Conservation (phyloP, 2,888 invertebrate genomes). For the Chrysotoxum bicinctum region DNA sequence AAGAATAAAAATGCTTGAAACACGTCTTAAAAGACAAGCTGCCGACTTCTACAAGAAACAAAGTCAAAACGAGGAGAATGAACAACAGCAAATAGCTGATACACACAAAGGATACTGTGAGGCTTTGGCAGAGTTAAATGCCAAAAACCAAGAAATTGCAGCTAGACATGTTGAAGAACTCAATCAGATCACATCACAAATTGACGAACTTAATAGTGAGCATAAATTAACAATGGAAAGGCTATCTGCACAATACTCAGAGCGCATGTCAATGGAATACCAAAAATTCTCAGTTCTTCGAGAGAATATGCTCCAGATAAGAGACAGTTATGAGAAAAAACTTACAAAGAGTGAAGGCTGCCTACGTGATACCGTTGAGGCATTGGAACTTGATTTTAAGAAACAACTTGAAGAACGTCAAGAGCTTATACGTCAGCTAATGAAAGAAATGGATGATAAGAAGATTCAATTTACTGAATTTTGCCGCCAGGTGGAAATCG, state of each 20-base stretch:
- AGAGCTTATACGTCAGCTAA: constrained; percentile 84
- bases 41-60: constrained; percentile 94
- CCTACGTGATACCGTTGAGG: constrained; percentile 81
- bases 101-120: constrained; percentile 91
- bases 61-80: constrained; percentile 89
- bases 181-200: constrained; percentile 89
- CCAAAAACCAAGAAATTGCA: constrained; percentile 84
- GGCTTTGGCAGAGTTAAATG: constrained; percentile 90
- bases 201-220: constrained; percentile 86
- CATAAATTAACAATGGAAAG: constrained; percentile 87
- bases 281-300: constrained; percentile 89
- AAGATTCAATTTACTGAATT: constrained; percentile 80
- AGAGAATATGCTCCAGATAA: constrained; percentile 86
- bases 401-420: constrained; percentile 85
- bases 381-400: constrained; percentile 83
- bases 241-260: constrained; percentile 89
- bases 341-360: constrained; percentile 84
- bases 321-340: constrained; percentile 86
- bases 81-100: constrained; percentile 90
- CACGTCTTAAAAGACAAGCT: constrained; percentile 90
- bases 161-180: constrained; percentile 88
- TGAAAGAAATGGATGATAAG: constrained; percentile 82
- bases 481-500: constrained; percentile 79
- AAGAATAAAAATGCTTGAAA: constrained; percentile 84
- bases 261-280: constrained; percentile 93